Percentiles rank a stretch among this genome's conserved stretches.
phyloP scores from a whole-genome alignment of 1,140 invertebrate genomes.

The Monochamus saltuarius region DNA sequence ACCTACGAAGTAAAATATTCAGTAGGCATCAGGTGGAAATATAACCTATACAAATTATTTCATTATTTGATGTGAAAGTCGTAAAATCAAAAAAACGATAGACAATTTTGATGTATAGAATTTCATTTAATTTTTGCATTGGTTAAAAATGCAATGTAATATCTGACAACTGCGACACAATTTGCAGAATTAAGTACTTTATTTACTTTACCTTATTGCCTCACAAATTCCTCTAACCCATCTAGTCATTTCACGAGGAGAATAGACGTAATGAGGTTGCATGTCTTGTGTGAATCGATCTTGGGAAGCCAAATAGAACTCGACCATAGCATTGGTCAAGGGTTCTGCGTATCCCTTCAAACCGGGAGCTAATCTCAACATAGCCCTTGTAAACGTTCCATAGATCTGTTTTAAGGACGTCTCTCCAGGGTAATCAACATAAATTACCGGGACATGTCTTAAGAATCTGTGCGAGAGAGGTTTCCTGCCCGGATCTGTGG shows the following conservation, averaged over 20 bases:
- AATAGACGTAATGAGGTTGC: slow-evolving; percentile 99
- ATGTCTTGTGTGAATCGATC: slow-evolving; percentile 99
- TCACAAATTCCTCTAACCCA: slow-evolving; percentile 99
- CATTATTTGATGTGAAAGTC: too few species aligned
- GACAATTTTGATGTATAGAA: too few species aligned
- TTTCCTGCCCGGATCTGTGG: slow-evolving; percentile 98
- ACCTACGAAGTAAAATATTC: too few species aligned
- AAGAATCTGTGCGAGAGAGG: slow-evolving; percentile 92
- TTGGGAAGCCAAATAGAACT: slow-evolving; percentile 96
- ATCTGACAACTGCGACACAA: too few species aligned
- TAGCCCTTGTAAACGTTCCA: slow-evolving; percentile 96
- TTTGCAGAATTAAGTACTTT: background rate
- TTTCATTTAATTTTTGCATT: too few species aligned
- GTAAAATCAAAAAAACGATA: too few species aligned
- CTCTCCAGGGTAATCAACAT: slow-evolving; percentile 99
- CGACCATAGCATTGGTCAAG: slow-evolving; percentile 98
- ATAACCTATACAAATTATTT: too few species aligned
- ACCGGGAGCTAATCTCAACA: slow-evolving; percentile 89
- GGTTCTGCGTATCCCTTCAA: slow-evolving; percentile 93
- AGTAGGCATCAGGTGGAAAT: too few species aligned
- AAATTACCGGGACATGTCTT: slow-evolving; percentile 96
- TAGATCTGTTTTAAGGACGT: slow-evolving; percentile 98
- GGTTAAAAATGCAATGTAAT: too few species aligned
- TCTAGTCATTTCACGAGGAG: slow-evolving; percentile 98
- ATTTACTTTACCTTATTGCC: slow-evolving; percentile 71